Conservation (phyloP, 30 jellyfish, hydroid and myxozoan genomes). For the Sanderia malayensis region DNA sequence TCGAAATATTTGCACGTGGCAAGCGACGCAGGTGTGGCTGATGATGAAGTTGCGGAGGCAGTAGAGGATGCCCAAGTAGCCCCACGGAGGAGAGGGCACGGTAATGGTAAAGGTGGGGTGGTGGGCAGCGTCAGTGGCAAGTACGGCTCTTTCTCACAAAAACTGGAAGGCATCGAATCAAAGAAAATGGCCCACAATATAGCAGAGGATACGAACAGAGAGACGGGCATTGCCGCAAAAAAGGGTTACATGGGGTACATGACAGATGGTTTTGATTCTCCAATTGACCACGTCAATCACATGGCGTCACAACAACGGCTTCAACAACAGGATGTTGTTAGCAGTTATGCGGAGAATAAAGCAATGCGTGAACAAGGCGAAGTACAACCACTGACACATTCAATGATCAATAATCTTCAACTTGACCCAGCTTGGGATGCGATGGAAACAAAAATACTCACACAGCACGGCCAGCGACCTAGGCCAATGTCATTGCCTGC, state of each 20-base stretch:
- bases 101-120: not conserved
- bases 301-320: slow-evolving; percentile 1
- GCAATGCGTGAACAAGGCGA: not conserved
- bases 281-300: too few species aligned
- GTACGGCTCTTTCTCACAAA: not conserved
- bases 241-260: slow-evolving; percentile 38
- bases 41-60: slow-evolving; percentile 10
- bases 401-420: slow-evolving; percentile 45
- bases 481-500: slow-evolving; percentile 35
- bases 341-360: slow-evolving; percentile 4
- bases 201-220: slow-evolving; percentile 3
- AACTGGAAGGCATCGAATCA: not conserved
- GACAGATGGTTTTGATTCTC: not conserved
- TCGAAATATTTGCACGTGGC: slow-evolving; percentile 30
- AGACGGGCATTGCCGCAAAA: slow-evolving; percentile 4
- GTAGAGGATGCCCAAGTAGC: slow-evolving; percentile 1
- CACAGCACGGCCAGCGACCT: slow-evolving; percentile 30
- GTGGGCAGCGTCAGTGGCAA: not conserved
- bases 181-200: not conserved
- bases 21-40: not conserved
- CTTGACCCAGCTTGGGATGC: slow-evolving; percentile 65
- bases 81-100: not conserved
- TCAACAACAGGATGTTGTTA: not conserved
- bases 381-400: slow-evolving; percentile 45
- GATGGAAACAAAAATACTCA: slow-evolving; percentile 38